Percentiles rank a stretch among this genome's conserved stretches.
phyloP scores from a whole-genome alignment of 1,140 invertebrate genomes.

The Micrasema longulum region DNA sequence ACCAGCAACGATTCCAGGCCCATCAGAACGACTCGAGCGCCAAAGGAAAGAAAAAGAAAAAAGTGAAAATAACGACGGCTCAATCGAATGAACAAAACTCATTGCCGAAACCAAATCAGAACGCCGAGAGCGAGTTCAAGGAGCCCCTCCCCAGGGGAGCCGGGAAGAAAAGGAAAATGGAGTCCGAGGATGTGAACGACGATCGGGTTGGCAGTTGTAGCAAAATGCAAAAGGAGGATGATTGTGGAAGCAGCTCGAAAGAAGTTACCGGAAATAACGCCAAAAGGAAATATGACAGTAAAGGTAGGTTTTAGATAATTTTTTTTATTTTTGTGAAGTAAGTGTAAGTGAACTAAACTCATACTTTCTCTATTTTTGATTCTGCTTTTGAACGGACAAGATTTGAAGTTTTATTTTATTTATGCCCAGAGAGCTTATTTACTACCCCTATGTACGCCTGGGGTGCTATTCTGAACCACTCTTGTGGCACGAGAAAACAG shows the following conservation, averaged over 20 bases:
- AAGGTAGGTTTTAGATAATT: slow-evolving; percentile 13
- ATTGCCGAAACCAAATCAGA: not conserved
- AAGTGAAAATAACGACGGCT: not conserved
- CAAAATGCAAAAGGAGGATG: slow-evolving; percentile 20
- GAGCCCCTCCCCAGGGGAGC: not conserved
- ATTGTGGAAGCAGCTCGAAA: not conserved
- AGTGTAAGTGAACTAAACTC: too few species aligned
- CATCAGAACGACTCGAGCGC: slow-evolving; percentile 23
- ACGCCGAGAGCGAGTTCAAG: slow-evolving; percentile 14
- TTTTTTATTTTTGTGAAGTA: too few species aligned
- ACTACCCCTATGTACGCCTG: too few species aligned
- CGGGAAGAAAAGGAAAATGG: slow-evolving; percentile 40
- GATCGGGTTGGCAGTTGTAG: not conserved
- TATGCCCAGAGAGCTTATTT: too few species aligned
- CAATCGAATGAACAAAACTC: slow-evolving; percentile 4
- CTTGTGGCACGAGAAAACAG: too few species aligned
- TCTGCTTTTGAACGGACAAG: too few species aligned
- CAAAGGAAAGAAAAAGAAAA: slow-evolving; percentile 47
- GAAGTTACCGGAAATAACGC: slow-evolving; percentile 29
- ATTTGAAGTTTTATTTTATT: too few species aligned
- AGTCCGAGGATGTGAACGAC: slow-evolving; percentile 1
- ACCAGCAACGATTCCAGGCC: slow-evolving; percentile 4
- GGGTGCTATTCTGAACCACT: too few species aligned
- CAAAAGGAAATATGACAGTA: slow-evolving; percentile 32
- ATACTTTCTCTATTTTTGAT: too few species aligned